Evolutionary conservation across 2,113 vertebrate genomes (phyloP).

Genomic region (Lipophrys pholis): DNA sequence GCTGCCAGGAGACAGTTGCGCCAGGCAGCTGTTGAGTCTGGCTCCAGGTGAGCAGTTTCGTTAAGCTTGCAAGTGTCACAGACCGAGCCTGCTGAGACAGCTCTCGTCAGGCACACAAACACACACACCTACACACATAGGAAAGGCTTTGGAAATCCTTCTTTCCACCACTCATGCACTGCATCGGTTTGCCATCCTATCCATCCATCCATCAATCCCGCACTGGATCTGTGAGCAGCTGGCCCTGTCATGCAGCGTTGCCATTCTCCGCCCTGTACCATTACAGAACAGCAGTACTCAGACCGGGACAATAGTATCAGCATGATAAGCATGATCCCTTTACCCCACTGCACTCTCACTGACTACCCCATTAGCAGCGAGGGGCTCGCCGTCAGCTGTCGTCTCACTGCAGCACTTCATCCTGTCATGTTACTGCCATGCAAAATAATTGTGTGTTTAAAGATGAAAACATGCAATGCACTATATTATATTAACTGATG

Average conservation of each 20-base stretch:
- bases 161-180: constrained; percentile 10
- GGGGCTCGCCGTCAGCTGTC: constrained; percentile 50
- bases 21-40: constrained; percentile 77
- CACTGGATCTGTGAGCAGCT: constrained; percentile 70
- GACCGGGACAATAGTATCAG: constrained; percentile 66
- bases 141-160: constrained; percentile 35
- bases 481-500: no score
- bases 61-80: constrained; percentile 55
- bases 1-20: constrained; percentile 52
- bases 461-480: not conserved
- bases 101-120: constrained; percentile 25
- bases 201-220: constrained; percentile 45
- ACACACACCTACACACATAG: constrained; percentile 23
- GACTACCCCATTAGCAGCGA: constrained; percentile 47
- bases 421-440: constrained; percentile 4
- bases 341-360: constrained; percentile 48
- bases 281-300: constrained; percentile 44
- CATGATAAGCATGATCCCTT: constrained; percentile 62
- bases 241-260: constrained; percentile 67
- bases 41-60: constrained; percentile 76
- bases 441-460: not conserved
- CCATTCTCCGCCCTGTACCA: constrained; percentile 14
- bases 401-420: constrained; percentile 14
- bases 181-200: constrained; percentile 32
- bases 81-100: constrained; percentile 34